Conservation (phyloP, 2,113 vertebrate genomes). For the Brienomyrus brachyistius region DNA sequence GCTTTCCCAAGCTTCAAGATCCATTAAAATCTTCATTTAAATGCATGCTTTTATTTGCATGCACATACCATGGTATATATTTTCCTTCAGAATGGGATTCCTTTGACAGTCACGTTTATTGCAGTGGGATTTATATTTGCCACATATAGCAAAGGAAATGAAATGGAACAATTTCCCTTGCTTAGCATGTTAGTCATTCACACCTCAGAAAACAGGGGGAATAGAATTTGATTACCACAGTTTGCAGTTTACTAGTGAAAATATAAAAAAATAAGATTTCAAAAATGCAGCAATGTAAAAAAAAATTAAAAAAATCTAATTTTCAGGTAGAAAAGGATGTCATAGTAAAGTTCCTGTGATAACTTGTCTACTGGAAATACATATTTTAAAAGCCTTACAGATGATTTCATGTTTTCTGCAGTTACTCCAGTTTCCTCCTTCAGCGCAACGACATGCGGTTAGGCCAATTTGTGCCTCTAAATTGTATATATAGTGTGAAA, state of each 20-base stretch:
- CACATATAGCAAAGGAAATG: neutral
- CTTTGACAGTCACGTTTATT: neutral
- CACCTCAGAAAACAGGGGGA: neutral
- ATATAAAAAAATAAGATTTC: neutral
- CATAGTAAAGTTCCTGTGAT: neutral
- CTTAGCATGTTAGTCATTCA: neutral
- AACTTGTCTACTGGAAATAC: neutral
- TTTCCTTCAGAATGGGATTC: neutral
- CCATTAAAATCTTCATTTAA: constrained; percentile 19
- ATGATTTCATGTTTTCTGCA: neutral
- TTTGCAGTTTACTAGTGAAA: neutral
- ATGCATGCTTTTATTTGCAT: constrained; percentile 15
- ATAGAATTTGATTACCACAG: neutral
- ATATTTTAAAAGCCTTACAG: neutral
- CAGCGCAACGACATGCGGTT: neutral
- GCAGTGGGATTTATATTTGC: neutral
- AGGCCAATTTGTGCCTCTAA: neutral
- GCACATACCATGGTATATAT: neutral
- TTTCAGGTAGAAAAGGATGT: neutral
- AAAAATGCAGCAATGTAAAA: neutral
- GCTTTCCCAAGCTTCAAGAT: neutral
- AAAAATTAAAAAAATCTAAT: no score
- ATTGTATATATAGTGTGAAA: neutral
- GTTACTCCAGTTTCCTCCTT: neutral
- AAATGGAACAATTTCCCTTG: neutral